Conservation (phyloP, 2,888 invertebrate species). For the Orthosia incerta region DNA sequence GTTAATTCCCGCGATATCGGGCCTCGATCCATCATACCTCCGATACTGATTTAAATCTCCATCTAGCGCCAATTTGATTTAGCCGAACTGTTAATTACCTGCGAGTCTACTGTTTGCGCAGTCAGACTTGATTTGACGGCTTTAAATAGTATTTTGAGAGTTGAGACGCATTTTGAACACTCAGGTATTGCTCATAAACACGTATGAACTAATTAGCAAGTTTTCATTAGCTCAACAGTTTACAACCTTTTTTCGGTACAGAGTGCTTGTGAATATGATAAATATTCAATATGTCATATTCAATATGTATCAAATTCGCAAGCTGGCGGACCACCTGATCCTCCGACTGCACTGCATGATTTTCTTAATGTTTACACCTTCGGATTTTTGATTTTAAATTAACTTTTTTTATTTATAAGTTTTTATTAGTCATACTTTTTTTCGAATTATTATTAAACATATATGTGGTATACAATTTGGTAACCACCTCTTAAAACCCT, state of each 20-base stretch:
- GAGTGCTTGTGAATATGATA: too few relatives aligned
- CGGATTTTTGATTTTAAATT: too few relatives aligned
- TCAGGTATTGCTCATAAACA: neutral
- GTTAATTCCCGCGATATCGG: constrained; percentile 66
- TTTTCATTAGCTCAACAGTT: neutral
- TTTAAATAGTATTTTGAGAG: constrained; percentile 39
- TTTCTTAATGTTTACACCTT: too few relatives aligned
- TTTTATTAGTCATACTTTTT: too few relatives aligned
- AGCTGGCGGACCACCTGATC: too few relatives aligned
- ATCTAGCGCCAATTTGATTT: constrained; percentile 62
- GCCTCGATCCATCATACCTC: constrained; percentile 67
- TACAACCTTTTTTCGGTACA: neutral
- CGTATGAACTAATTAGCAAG: neutral
- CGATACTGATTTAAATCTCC: constrained; percentile 60
- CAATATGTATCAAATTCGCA: too few relatives aligned
- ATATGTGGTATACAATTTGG: too few relatives aligned
- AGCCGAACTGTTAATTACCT: constrained; percentile 61
- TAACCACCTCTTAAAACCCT: too few relatives aligned
- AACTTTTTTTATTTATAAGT: too few relatives aligned
- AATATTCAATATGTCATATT: too few relatives aligned
- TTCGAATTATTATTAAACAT: too few relatives aligned
- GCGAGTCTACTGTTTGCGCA: constrained; percentile 53
- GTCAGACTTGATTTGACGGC: constrained; percentile 39
- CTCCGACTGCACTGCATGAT: too few relatives aligned
- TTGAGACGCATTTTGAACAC: constrained; percentile 14